Conservation (phyloP, 2,797 vertebrate species). For the Darevskia nairensis region DNA sequence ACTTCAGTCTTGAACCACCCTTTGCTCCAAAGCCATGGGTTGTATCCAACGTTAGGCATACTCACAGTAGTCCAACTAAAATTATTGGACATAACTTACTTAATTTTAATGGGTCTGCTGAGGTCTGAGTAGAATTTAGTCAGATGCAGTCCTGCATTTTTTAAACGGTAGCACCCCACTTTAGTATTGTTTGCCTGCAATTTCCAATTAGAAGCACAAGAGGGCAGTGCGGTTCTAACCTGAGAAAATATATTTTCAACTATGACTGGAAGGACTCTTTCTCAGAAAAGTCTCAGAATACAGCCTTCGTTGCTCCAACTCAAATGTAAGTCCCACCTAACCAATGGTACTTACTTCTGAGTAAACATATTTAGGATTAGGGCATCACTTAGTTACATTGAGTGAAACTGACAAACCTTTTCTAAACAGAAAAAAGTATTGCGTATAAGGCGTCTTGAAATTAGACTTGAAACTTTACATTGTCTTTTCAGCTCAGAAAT, state of each 20-base stretch:
- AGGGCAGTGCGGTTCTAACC: slow-evolving; percentile 73
- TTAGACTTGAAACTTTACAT: not conserved
- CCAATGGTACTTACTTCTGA: not conserved
- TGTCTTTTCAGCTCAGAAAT: not conserved
- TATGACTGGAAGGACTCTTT: not conserved
- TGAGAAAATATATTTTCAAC: slow-evolving; percentile 25
- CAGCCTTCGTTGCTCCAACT: not conserved
- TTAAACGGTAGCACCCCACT: not conserved
- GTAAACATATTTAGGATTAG: not conserved
- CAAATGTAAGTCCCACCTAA: not conserved
- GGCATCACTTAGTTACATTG: not conserved
- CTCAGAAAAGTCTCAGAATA: not conserved
- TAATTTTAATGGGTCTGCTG: too few relatives aligned
- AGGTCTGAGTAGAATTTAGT: too few relatives aligned
- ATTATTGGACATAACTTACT: too few relatives aligned
- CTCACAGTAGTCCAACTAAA: too few relatives aligned
- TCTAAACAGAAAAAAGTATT: too few relatives aligned
- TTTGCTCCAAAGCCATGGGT: too few relatives aligned
- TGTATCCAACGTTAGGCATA: too few relatives aligned
- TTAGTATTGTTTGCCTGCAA: not conserved
- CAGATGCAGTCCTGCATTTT: not conserved
- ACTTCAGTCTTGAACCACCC: too few relatives aligned
- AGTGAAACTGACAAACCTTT: not conserved
- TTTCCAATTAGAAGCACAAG: slow-evolving; percentile 54
- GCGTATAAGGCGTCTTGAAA: not conserved